phyloP scores from a whole-genome alignment of 2,113 vertebrate species.

The Phalacrocorax pelagicus region DNA sequence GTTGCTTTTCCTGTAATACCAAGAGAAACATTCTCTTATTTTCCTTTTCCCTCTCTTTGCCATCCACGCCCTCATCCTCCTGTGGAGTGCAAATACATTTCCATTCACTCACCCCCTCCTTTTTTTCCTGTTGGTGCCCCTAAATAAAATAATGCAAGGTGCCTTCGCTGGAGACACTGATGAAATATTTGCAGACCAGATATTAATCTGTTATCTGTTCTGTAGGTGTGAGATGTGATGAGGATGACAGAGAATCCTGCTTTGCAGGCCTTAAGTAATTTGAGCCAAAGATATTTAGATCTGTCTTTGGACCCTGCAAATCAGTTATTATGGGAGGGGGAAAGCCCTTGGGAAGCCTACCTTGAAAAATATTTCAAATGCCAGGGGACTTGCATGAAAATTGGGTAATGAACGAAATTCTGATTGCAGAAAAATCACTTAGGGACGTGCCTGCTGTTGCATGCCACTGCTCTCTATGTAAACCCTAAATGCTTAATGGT shows the following conservation, averaged over 20 bases:
- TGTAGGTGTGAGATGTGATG: conserved; percentile 79
- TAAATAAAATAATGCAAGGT: conserved; percentile 75
- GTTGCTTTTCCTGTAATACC: conserved; percentile 70
- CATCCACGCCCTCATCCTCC: not conserved
- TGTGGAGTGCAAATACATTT: conserved; percentile 46
- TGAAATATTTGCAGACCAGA: conserved; percentile 81
- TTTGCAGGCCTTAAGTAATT: conserved; percentile 78
- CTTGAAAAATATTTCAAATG: conserved; percentile 82
- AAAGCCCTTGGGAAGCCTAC: conserved; percentile 75
- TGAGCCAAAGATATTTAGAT: conserved; percentile 83
- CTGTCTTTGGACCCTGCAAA: conserved; percentile 74
- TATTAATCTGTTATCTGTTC: conserved; percentile 84
- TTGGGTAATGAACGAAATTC: conserved; percentile 85
- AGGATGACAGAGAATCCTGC: conserved; percentile 78
- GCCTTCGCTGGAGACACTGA: conserved; percentile 69
- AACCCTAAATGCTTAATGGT: conserved; percentile 59
- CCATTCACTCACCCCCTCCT: not conserved
- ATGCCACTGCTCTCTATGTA: conserved; percentile 32
- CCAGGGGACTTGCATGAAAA: conserved; percentile 76
- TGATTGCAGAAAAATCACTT: conserved; percentile 78
- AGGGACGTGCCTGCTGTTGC: conserved; percentile 60
- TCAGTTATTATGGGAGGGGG: conserved; percentile 72
- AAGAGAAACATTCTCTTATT: conserved; percentile 74
- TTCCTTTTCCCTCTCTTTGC: not conserved
- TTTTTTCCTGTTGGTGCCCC: conserved; percentile 32